Evolutionary conservation across 2,888 invertebrate genomes (phyloP).

Genomic region (Spisula solida): DNA sequence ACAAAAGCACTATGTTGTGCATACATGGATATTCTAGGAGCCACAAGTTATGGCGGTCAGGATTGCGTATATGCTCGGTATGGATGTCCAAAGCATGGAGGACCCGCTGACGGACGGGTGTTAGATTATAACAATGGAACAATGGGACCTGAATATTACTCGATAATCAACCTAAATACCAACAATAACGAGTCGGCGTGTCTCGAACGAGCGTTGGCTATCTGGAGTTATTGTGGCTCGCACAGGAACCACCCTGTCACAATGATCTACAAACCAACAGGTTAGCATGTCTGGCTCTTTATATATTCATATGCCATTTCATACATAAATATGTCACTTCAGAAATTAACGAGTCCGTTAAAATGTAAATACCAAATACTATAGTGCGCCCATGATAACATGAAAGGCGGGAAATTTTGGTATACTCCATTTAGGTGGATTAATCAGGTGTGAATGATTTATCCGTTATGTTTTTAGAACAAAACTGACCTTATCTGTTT

Average conservation of each 20-base stretch:
- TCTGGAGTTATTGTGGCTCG: conserved; percentile 72
- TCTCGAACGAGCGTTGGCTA: conserved; percentile 59
- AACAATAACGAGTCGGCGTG: conserved; percentile 61
- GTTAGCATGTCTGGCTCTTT: conserved; percentile 41
- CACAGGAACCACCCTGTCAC: conserved; percentile 67
- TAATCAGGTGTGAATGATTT: too few relatives aligned
- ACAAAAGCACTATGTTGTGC: too few relatives aligned
- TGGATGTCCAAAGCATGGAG: conserved; percentile 69
- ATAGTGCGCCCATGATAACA: too few relatives aligned
- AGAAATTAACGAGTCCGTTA: too few relatives aligned
- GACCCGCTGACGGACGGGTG: conserved; percentile 14
- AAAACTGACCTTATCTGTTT: too few relatives aligned
- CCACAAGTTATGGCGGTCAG: conserved; percentile 72
- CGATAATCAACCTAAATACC: conserved; percentile 58
- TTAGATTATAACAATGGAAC: conserved; percentile 8
- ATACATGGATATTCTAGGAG: conserved; percentile 63
- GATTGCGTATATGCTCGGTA: conserved; percentile 72
- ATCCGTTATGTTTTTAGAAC: too few relatives aligned
- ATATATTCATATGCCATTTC: too few relatives aligned
- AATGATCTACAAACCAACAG: conserved; percentile 77
- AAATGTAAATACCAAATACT: too few relatives aligned
- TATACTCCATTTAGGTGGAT: too few relatives aligned
- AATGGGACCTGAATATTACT: conserved; percentile 61
- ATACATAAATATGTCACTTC: too few relatives aligned
- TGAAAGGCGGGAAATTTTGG: too few relatives aligned